These are phyloP conservation scores for Phymanthus crucifer DNA, from an alignment of 92 coral and sea anemone species.

Conservation along the genomic window DNA sequence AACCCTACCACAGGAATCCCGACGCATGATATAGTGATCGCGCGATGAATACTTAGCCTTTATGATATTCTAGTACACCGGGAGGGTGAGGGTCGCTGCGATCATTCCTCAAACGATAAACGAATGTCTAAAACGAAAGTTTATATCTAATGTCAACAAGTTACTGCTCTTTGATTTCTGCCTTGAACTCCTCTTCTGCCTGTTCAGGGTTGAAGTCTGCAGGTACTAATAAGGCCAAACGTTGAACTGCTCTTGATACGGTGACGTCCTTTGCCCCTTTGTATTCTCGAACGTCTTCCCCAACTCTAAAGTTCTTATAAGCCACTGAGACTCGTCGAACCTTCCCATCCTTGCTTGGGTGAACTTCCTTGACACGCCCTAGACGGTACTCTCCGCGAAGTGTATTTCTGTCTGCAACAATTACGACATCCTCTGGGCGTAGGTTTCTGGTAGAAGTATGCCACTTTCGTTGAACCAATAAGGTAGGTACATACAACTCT, in stretches of 20 bases:
- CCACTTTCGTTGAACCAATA: conserved; percentile 58
- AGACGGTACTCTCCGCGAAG: conserved; percentile 47
- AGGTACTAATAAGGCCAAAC: conserved; percentile 40
- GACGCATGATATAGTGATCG: too few relatives aligned
- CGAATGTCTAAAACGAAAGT: too few relatives aligned
- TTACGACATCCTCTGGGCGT: conserved; percentile 63
- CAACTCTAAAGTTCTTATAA: conserved; percentile 52
- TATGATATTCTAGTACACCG: too few relatives aligned
- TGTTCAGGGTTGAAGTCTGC: conserved; percentile 19
- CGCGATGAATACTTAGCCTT: too few relatives aligned
- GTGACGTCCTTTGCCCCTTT: conserved; percentile 32
- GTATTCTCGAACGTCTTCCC: conserved; percentile 45
- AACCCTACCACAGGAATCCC: too few relatives aligned
- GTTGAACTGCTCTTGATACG: conserved; percentile 38
- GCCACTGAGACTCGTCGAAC: conserved; percentile 53
- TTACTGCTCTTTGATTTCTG: too few relatives aligned
- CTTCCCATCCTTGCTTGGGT: conserved; percentile 60
- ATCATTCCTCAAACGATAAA: too few relatives aligned
- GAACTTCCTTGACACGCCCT: conserved; percentile 57
- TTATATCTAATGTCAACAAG: too few relatives aligned
- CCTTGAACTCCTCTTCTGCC: conserved; percentile 8
- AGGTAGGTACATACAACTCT: conserved; percentile 59
- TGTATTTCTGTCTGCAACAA: conserved; percentile 61
- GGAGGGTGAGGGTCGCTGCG: too few relatives aligned
- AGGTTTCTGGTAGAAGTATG: conserved; percentile 44